These are phyloP conservation scores for Mergus octosetaceus DNA, from an alignment of 2,797 vertebrate genomes.

Conservation along the genomic window DNA sequence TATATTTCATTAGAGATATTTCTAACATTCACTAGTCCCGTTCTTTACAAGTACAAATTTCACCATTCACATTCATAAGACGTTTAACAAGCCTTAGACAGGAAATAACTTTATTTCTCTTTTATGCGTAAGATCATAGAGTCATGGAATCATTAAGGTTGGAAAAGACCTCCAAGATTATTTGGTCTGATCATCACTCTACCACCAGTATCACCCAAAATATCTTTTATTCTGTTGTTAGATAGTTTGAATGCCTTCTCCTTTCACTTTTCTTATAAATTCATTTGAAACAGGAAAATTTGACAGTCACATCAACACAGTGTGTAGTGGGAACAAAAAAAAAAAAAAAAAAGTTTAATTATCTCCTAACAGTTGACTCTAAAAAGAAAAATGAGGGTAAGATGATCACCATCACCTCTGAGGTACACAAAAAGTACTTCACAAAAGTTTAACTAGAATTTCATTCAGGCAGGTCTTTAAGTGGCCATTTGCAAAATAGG, in stretches of 20 bases:
- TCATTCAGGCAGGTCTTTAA: not conserved
- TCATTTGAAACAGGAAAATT: not conserved
- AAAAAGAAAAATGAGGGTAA: not conserved
- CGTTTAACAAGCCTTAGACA: not conserved
- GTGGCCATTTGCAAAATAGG: not conserved
- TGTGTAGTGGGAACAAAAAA: not conserved
- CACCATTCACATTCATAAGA: not conserved
- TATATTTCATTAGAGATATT: not conserved
- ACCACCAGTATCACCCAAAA: too few species aligned
- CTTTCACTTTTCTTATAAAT: not conserved
- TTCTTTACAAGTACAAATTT: not conserved
- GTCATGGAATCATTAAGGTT: too few species aligned
- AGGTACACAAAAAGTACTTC: not conserved
- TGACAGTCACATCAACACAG: not conserved
- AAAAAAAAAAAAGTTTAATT: not conserved
- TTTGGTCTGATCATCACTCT: too few species aligned
- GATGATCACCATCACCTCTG: not conserved
- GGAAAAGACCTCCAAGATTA: too few species aligned
- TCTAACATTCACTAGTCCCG: not conserved
- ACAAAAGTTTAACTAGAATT: not conserved
- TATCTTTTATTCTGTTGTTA: not conserved
- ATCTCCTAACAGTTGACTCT: not conserved
- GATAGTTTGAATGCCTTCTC: not conserved
- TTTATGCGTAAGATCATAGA: not conserved
- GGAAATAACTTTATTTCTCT: not conserved